Evolutionary conservation across 1,140 invertebrate genomes (phyloP), one percentile per base, ranked within the genome.

Genomic region (Drosophila mojavensis): DNA sequence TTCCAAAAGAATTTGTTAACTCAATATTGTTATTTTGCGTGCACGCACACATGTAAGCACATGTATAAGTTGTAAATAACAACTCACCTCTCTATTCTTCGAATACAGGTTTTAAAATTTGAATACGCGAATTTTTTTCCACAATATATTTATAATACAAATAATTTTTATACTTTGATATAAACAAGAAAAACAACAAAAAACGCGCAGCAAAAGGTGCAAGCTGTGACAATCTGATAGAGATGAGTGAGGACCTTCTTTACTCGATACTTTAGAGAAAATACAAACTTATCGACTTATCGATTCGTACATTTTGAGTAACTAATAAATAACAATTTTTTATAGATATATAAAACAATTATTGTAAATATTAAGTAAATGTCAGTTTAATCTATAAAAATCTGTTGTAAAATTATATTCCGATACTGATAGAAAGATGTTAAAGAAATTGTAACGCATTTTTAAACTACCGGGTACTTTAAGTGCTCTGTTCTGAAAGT

Each of bases 21-120:
- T 24, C 30, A 48, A 24, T 47, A 50, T 58, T 50, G 6, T 50
- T 9, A 33, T 53, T 15, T 43, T 50, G 6, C 5, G 1, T 15
- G 5, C 6, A 30, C 50, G 50, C 15, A 53, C 3, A 26, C 36
- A 11, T n/a, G 43, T 20, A 33, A 36, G 11, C 15, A 45, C 15
- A 55, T 36, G 11, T 7, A 24, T 20, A 24, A 2, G 20, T 13
- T 4, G 43, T 4, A 4, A 9, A 20, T 50, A 62, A 56, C 30
- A 69, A 79, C 82, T 88, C 61, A 88, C 82, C 82, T 82, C 58
- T 79, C 3, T n/a, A 61, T 33, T 65, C 45, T 65, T 3, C 26
- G 33, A 60, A 48, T 58, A 55, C 50, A 41, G 13, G 11, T 33
- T 68, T 39, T 28, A 5, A 43, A 56, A 45, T 17, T 61, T 36